These are phyloP conservation scores for Horisme vitalbata DNA, from an alignment of 2,888 invertebrate species.

Conservation along the genomic window DNA sequence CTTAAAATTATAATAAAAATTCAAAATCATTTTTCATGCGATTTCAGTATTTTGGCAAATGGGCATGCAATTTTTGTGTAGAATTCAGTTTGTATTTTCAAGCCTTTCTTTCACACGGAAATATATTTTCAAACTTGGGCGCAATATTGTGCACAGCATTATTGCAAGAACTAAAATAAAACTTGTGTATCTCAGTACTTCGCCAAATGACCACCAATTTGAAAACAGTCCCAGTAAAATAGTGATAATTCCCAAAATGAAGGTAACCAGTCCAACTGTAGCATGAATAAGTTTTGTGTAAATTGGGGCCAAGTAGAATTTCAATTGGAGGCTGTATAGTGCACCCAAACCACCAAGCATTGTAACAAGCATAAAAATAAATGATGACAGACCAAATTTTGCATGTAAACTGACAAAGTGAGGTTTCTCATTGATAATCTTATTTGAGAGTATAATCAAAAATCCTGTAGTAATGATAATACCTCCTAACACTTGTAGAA, in stretches of 20 bases:
- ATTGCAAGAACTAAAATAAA: constrained; percentile 59
- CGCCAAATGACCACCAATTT: constrained; percentile 69
- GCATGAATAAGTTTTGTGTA: constrained; percentile 75
- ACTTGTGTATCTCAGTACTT: constrained; percentile 59
- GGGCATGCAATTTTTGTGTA: not conserved
- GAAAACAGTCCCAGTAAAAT: constrained; percentile 68
- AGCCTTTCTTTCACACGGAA: constrained; percentile 73
- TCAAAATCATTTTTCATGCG: not conserved
- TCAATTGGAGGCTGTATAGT: constrained; percentile 70
- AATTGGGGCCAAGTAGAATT: constrained; percentile 70
- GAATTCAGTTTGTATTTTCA: constrained; percentile 44
- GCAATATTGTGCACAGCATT: constrained; percentile 65
- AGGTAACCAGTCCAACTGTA: constrained; percentile 65
- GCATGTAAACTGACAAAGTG: constrained; percentile 70
- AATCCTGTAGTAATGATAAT: constrained; percentile 61
- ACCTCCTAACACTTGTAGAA: constrained; percentile 63
- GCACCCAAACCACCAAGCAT: constrained; percentile 72
- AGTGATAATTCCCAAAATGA: constrained; percentile 64
- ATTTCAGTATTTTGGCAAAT: not conserved
- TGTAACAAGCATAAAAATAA: constrained; percentile 65
- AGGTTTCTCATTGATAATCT: constrained; percentile 55
- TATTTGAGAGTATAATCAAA: constrained; percentile 67
- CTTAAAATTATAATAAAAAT: not conserved
- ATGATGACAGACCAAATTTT: constrained; percentile 70
- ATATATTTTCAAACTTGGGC: constrained; percentile 73